Conservation (phyloP, 1,140 invertebrate genomes). For the Laupala kohalensis region DNA sequence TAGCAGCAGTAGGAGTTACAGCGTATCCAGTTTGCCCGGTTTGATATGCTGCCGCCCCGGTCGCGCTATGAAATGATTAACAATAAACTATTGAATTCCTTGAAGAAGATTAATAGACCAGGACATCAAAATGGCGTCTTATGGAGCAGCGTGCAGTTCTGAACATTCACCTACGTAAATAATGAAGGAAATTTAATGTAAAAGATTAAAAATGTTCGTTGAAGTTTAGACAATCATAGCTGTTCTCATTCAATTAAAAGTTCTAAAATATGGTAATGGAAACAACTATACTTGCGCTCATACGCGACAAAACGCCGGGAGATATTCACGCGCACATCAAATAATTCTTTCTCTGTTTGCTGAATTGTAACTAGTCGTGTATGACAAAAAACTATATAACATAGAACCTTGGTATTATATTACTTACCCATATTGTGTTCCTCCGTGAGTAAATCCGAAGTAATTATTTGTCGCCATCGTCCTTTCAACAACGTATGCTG, state of each 20-base stretch:
- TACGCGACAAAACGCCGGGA: background rate
- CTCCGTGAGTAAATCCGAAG: slow-evolving; percentile 80
- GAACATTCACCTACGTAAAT: background rate
- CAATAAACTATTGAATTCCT: background rate
- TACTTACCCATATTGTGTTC: slow-evolving; percentile 76
- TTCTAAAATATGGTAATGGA: no score
- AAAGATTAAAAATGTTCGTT: background rate
- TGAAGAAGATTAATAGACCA: background rate
- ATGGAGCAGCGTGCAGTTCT: background rate
- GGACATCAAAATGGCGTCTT: background rate
- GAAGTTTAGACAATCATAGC: no score
- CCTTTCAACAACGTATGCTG: slow-evolving; percentile 2
- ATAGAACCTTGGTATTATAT: background rate
- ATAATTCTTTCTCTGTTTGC: background rate
- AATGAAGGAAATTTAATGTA: background rate
- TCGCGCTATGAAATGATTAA: slow-evolving; percentile 31
- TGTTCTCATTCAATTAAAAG: no score
- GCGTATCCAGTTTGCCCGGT: slow-evolving; percentile 70
- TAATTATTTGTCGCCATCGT: slow-evolving; percentile 83
- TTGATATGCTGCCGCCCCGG: slow-evolving; percentile 59
- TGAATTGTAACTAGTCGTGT: background rate
- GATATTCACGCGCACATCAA: background rate
- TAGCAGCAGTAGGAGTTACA: slow-evolving; percentile 55
- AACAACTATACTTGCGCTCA: no score
- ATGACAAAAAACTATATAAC: no score